Evolutionary conservation across 2,113 vertebrate genomes (phyloP), one percentile per base, ranked within the genome.

Genomic region (Zosterops japonicus): DNA sequence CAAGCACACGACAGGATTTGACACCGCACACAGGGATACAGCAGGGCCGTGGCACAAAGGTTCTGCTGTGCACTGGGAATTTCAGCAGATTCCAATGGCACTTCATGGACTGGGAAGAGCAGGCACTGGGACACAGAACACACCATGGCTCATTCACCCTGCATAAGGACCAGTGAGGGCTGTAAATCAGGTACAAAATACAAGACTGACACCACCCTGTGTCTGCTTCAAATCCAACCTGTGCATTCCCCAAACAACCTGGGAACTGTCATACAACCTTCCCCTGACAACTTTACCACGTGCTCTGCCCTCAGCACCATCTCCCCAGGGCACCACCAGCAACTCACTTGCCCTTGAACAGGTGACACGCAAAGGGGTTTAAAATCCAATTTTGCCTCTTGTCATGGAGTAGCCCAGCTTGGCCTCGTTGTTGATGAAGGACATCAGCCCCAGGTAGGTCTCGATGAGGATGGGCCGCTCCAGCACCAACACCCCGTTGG

Each of bases 361-460:
- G 72, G 56, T 57, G n/a, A 64, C 64, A 64, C 3, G 1, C 36
- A 16, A 20, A 6, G 36, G 28, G 24, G 24, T 97, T 76, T 98
- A 99, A 95, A 99, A 99, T 83, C 99, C 99, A 7, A 99, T 99
- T 96, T 98, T 99, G 89, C 99, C 99, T 11, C 99, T 98, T 17
- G 99, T 99, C 98, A 99, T 99, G 87, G 99, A 99, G 84, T 99
- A 99, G 77, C 99, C 99, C 56, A 99, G 96, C 74, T 99, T 99
- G 83, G 99, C 99, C 95, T 99, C 99, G 0, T 99, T 99, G 98
- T 99, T 99, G 96, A 99, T 99, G 97, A 99, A 99, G 93, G 99
- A 99, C 99, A 99, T 98, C 39, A 99, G 82, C 11, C 99, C 99
- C 97, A 99, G 96, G 81, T 99, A 99, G 84, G 99, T 99, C 97